Evolutionary conservation across 2,113 vertebrate species (phyloP).

Genomic region (Erpornis zantholeuca): DNA sequence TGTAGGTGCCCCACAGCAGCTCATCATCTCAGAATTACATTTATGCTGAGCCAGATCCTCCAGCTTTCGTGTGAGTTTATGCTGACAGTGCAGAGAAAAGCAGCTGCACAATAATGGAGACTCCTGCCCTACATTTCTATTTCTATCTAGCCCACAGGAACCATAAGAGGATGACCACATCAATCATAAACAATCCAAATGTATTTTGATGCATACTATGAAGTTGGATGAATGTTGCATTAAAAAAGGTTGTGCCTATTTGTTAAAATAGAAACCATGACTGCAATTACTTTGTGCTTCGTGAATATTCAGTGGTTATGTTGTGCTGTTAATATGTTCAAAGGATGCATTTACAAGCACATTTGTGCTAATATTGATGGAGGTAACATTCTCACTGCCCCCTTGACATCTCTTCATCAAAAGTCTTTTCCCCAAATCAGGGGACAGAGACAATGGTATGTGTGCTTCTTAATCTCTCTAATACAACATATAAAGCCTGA

Average conservation of each 20-base stretch:
- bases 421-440: not conserved
- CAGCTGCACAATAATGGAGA: constrained; percentile 52
- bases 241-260: not conserved
- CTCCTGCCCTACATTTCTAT: constrained; percentile 56
- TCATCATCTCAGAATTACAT: constrained; percentile 13
- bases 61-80: not conserved
- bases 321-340: not conserved
- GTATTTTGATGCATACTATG: not conserved
- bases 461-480: not conserved
- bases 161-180: constrained; percentile 47
- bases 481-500: not conserved
- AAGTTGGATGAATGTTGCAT: not conserved
- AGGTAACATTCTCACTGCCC: not conserved
- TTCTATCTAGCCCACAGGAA: constrained; percentile 38
- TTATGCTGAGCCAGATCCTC: constrained; percentile 42
- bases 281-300: not conserved
- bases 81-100: constrained; percentile 48
- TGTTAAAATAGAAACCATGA: constrained; percentile 4
- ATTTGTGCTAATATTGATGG: not conserved
- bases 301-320: not conserved
- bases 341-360: not conserved
- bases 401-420: not conserved
- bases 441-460: not conserved
- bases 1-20: not conserved
- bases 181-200: constrained; percentile 36